These are phyloP conservation scores for Meriones psammophilus DNA, from an alignment of 2,797 vertebrate species.

Conservation along the genomic window DNA sequence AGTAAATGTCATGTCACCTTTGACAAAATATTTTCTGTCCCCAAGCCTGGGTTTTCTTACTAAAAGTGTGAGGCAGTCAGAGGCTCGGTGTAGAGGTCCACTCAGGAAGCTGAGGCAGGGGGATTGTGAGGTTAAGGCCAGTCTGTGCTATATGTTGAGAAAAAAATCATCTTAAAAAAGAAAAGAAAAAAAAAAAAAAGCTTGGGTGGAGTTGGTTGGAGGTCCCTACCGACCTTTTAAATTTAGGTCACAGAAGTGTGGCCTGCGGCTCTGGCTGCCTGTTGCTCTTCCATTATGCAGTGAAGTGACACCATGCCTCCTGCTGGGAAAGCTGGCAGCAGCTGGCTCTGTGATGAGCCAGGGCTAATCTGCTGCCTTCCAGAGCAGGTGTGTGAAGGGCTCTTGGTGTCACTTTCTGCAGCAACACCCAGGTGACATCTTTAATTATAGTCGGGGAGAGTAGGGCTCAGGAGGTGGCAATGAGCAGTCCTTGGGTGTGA, in stretches of 20 bases:
- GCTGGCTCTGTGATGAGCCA: not conserved
- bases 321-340: not conserved
- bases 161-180: not conserved
- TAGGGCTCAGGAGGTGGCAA: slow-evolving; percentile 48
- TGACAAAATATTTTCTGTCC: not conserved
- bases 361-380: not conserved
- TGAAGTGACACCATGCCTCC: not conserved
- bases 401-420: slow-evolving; percentile 70
- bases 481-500: slow-evolving; percentile 68
- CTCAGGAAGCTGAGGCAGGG: not conserved
- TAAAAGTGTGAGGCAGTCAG: not conserved
- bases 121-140: not conserved
- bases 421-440: slow-evolving; percentile 65
- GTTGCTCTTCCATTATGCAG: slow-evolving; percentile 24
- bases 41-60: not conserved
- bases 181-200: not conserved
- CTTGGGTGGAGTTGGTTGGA: not conserved
- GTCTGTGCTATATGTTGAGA: not conserved
- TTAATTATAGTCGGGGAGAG: slow-evolving; percentile 69
- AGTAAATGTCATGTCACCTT: not conserved
- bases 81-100: not conserved
- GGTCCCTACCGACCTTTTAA: not conserved
- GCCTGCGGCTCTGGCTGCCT: not conserved
- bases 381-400: slow-evolving; percentile 71
- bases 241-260: not conserved